phyloP scores from a whole-genome alignment of 2,888 invertebrate species.

The Drosophila atroscutellata region DNA sequence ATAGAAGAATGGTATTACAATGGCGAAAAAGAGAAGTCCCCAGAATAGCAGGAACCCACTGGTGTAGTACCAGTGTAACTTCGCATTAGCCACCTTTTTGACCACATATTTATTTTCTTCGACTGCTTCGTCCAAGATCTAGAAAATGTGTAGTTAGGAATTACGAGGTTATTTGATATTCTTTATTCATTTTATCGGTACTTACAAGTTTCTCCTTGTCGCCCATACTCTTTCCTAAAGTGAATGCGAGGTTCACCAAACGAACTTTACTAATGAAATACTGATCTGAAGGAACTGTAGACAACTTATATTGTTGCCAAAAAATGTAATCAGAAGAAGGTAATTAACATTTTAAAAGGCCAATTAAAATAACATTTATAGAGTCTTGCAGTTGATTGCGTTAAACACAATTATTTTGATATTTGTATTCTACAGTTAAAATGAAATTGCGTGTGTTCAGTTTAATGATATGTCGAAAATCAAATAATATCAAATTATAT shows the following conservation, averaged over 20 bases:
- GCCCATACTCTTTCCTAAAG: neutral
- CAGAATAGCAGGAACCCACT: constrained; percentile 63
- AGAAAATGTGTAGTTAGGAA: neutral
- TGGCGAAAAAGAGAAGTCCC: constrained; percentile 60
- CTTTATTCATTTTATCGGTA: neutral
- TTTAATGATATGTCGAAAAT: constrained; percentile 2
- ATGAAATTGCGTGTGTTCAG: neutral
- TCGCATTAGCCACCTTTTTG: neutral
- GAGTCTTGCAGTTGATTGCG: neutral
- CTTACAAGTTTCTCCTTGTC: constrained; percentile 29
- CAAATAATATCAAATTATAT: constrained; percentile 6
- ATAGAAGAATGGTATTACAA: constrained; percentile 60
- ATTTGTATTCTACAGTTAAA: neutral
- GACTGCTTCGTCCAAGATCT: constrained; percentile 39
- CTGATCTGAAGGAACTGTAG: neutral
- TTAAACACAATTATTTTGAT: neutral
- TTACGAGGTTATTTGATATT: neutral
- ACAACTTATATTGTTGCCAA: constrained; percentile 1
- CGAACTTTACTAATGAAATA: neutral
- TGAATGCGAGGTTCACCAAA: neutral
- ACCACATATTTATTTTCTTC: neutral
- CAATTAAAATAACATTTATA: constrained; percentile 19
- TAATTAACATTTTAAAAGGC: constrained; percentile 1
- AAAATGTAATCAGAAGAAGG: constrained; percentile 1
- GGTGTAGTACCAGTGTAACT: constrained; percentile 68